Base-by-base conservation (phyloP, 2,797 vertebrate genomes). In the Sebastes dallii region DNA sequence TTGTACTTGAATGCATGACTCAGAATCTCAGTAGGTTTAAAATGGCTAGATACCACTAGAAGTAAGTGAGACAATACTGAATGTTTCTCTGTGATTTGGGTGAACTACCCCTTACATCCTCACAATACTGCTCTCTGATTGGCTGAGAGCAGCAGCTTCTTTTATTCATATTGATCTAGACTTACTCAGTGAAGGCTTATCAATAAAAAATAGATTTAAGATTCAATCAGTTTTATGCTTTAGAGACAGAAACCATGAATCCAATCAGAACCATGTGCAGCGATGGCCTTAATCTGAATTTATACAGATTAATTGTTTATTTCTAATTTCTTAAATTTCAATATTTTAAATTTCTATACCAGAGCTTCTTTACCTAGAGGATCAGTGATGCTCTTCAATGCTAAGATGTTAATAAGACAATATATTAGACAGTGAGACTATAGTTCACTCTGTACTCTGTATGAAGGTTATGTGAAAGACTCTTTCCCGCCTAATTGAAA, bases 401-500 rank as follows among this genome's bases (percentile, higher is more conserved):
- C 8, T 46, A 27, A 76, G 13, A 24, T 70, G 13, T 65, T 69
- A 13, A 46, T 68, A 25, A 66, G 50, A 55, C 36, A 20, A 30
- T 65, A n/a, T 14, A 52, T 36, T 13, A 3, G 32, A 27, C 64
- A 56, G 52, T 61, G 55, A 80, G 56, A 80, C 30, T 14, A 39
- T 22, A 29, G 9, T 62, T 58, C 24, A 72, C 16, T 72, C 8
- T 34, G 30, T 14, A 34, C 30, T 72, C 39, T 27, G 8, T 78
- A 65, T 54, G 13, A 69, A 81, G 36, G 59, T 81, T 75, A 64
- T 82, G 59, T 75, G 59, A 85, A 75, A 71, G 66, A 61, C 27
- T n/a, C 56, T 80, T 90, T 83, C 36, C 87, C 25, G 55, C 78
- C 75, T 69, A 24, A 11, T 73, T 78, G 55, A 72, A 77, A 88